Evolutionary conservation across 2,113 vertebrate species (phyloP).

Genomic region (Xenus cinereus): DNA sequence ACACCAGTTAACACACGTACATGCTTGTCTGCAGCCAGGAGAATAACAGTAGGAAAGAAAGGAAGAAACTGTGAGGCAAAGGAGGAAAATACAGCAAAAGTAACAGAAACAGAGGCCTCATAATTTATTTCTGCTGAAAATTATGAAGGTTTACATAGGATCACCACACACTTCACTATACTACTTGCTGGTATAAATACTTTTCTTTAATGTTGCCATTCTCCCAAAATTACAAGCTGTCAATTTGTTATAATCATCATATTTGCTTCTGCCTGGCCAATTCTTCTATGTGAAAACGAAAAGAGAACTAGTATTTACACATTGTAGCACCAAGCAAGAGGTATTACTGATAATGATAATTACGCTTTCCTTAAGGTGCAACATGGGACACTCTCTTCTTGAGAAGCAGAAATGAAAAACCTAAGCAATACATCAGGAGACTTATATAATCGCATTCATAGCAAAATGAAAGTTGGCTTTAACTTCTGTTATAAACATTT

Average conservation of each 20-base stretch:
- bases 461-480: not conserved
- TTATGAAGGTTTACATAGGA: not conserved
- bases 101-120: not conserved
- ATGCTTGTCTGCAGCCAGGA: not conserved
- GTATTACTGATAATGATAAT: not conserved
- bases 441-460: not conserved
- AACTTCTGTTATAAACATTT: not conserved
- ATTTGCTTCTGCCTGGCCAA: not conserved
- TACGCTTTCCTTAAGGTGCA: not conserved
- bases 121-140: not conserved
- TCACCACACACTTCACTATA: not conserved
- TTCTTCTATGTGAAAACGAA: not conserved
- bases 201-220: not conserved
- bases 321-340: not conserved
- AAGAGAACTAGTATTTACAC: not conserved
- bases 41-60: not conserved
- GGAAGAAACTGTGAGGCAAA: not conserved
- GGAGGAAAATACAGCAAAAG: not conserved
- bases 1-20: rapidly evolving
- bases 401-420: not conserved
- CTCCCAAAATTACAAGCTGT: not conserved
- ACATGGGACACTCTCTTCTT: not conserved
- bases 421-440: not conserved
- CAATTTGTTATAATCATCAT: not conserved
- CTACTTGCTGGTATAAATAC: not conserved